These are phyloP conservation scores for Rattus norvegicus DNA, from an alignment of 2,113 vertebrate species.

Conservation along the genomic window DNA sequence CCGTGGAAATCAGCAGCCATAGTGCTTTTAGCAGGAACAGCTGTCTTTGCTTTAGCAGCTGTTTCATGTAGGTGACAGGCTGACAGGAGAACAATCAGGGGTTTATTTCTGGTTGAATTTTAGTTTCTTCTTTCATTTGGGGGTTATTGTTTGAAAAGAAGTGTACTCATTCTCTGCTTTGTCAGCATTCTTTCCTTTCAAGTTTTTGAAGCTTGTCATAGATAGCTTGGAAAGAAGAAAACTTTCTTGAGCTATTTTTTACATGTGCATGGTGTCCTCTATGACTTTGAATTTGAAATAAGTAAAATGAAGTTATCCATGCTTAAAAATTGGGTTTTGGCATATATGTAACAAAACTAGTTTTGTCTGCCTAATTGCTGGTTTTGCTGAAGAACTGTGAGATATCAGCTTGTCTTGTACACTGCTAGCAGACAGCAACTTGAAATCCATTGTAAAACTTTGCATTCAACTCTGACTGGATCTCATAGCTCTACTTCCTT, in stretches of 20 bases:
- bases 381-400: background rate
- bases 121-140: constrained; percentile 75
- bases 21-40: constrained; percentile 60
- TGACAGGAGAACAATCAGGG: constrained; percentile 77
- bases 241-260: constrained; percentile 59
- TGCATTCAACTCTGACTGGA: constrained; percentile 3
- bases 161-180: constrained; percentile 55
- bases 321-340: constrained; percentile 57
- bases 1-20: constrained; percentile 26
- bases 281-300: constrained; percentile 68
- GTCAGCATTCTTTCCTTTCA: constrained; percentile 73
- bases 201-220: constrained; percentile 68
- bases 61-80: constrained; percentile 76
- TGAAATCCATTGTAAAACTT: constrained; percentile 47
- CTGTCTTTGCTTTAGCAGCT: constrained; percentile 71
- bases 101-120: constrained; percentile 78
- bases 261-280: constrained; percentile 52
- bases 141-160: constrained; percentile 73
- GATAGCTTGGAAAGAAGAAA: constrained; percentile 64
- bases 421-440: background rate
- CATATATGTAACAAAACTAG: constrained; percentile 28
- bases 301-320: constrained; percentile 65
- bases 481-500: constrained; percentile 22
- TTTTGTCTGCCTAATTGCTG: constrained; percentile 44
- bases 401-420: background rate